Conservation (phyloP, 2,113 vertebrate genomes). For the Arenaria interpres region DNA sequence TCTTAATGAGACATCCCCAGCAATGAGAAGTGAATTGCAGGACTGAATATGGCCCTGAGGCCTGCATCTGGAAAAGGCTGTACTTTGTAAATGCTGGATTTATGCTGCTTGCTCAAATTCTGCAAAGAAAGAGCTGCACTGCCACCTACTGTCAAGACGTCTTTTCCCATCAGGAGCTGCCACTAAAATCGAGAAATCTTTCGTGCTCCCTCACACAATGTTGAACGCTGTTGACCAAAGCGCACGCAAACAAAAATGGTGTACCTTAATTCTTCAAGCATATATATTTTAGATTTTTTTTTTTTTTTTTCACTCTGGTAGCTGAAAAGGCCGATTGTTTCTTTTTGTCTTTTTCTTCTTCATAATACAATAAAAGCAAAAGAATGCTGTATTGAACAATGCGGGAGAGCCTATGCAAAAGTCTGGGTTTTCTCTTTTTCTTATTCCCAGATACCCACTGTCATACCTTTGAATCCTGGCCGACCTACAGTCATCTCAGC, state of each 20-base stretch:
- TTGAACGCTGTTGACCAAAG: neutral
- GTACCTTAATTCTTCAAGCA: neutral
- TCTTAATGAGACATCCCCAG: conserved; percentile 72
- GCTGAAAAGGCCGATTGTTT: neutral
- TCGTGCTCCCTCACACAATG: neutral
- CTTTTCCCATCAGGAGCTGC: neutral
- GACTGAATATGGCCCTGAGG: conserved; percentile 58
- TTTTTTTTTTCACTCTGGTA: neutral
- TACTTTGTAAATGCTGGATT: conserved; percentile 22
- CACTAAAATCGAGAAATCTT: neutral
- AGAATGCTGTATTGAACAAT: neutral
- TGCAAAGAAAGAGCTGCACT: conserved; percentile 64
- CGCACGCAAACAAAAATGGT: neutral
- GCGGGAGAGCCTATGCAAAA: neutral
- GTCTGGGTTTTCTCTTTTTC: neutral
- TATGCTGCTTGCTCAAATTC: neutral
- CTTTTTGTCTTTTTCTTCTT: neutral
- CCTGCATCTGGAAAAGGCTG: conserved; percentile 64
- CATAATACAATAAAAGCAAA: neutral
- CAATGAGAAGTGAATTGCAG: conserved; percentile 70
- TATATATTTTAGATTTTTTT: rapidly evolving
- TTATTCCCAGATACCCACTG: neutral
- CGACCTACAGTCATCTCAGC: neutral
- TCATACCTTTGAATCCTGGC: neutral
- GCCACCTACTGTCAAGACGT: conserved; percentile 74